phyloP scores from a whole-genome alignment of 2,113 vertebrate species.

The Phalacrocorax pelagicus region DNA sequence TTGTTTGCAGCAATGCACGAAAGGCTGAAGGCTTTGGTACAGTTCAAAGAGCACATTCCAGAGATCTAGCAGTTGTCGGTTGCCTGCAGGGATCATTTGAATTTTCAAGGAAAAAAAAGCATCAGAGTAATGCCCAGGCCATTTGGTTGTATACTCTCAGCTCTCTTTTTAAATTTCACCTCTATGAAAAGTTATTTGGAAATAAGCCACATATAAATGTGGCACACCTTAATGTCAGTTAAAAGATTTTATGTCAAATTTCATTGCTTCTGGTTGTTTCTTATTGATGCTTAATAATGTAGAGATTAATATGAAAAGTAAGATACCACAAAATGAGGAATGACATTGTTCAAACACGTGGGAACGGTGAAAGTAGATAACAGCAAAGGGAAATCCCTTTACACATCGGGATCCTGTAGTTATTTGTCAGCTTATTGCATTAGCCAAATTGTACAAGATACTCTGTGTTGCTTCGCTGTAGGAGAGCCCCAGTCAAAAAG shows the following conservation, averaged over 20 bases:
- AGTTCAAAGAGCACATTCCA: constrained; percentile 98
- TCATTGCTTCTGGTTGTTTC: neutral
- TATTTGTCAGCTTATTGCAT: constrained; percentile 7
- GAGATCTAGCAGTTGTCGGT: constrained; percentile 83
- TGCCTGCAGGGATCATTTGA: constrained; percentile 92
- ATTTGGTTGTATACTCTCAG: constrained; percentile 52
- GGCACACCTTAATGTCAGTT: neutral
- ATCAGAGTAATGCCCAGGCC: constrained; percentile 68
- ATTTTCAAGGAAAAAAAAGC: constrained; percentile 74
- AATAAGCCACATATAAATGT: neutral
- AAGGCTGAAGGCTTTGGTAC: constrained; percentile 88
- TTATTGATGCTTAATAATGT: neutral
- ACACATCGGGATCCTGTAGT: neutral
- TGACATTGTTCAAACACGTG: neutral
- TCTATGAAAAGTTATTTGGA: constrained; percentile 42
- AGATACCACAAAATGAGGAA: neutral
- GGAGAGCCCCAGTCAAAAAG: neutral
- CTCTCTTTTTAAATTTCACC: constrained; percentile 32
- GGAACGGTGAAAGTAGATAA: neutral
- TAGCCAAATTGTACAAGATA: neutral
- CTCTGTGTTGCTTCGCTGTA: neutral
- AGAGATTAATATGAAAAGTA: neutral
- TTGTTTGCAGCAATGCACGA: constrained; percentile 89
- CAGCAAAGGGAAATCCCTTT: constrained; percentile 17
- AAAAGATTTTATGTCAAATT: neutral